phyloP scores from a whole-genome alignment of 2,113 vertebrate genomes.

The Sinocyclocheilus grahami region DNA sequence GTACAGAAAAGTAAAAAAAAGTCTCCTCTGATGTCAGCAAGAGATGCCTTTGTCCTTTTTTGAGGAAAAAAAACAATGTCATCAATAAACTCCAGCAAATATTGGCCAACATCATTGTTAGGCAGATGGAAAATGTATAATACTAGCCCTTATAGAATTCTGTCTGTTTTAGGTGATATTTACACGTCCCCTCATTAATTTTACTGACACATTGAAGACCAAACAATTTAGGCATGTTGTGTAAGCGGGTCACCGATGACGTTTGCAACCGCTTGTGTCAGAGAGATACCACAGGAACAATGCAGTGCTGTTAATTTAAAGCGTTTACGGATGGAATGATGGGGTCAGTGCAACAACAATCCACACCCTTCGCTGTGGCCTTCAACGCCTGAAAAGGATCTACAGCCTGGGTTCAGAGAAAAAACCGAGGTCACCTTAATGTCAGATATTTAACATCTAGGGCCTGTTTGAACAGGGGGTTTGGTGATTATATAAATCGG shows the following conservation, averaged over 20 bases:
- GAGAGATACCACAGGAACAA: conserved; percentile 61
- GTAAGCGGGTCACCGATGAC: conserved; percentile 28
- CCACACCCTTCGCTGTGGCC: conserved; percentile 26
- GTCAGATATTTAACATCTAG: conserved; percentile 34
- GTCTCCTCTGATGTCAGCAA: no score
- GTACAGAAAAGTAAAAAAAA: no score
- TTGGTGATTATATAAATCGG: conserved; percentile 50
- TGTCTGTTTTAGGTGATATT: background rate
- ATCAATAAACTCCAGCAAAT: conserved; percentile 6
- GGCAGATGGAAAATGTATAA: conserved; percentile 1
- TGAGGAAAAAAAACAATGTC: background rate
- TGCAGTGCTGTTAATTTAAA: conserved; percentile 28
- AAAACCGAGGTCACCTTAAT: conserved; percentile 26
- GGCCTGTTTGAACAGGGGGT: conserved; percentile 32
- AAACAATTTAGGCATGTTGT: conserved; percentile 1
- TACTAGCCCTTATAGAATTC: background rate
- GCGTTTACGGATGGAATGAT: conserved; percentile 45
- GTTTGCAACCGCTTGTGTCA: conserved; percentile 32
- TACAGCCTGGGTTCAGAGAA: background rate
- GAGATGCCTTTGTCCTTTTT: background rate
- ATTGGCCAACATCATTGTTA: background rate
- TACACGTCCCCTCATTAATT: background rate
- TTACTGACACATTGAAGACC: background rate
- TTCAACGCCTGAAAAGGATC: conserved; percentile 32
- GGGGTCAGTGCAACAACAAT: conserved; percentile 25